Conservation (phyloP, 2,113 vertebrate genomes). For the Irena cyanogastra region DNA sequence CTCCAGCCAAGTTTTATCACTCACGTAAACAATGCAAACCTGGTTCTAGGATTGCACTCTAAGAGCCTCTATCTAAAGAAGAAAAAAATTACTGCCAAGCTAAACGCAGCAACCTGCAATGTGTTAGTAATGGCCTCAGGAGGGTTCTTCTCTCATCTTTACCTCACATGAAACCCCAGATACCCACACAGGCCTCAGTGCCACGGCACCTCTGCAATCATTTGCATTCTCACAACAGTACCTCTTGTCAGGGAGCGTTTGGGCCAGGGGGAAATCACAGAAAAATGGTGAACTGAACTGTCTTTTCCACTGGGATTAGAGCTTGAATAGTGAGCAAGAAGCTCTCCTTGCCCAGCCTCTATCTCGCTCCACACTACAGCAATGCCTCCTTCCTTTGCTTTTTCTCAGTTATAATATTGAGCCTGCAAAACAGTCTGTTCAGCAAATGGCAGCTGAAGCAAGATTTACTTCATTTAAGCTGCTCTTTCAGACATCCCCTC, state of each 20-base stretch:
- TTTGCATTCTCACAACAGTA: not conserved
- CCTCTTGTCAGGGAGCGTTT: not conserved
- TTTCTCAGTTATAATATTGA: not conserved
- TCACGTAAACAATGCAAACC: not conserved
- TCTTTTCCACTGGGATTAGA: not conserved
- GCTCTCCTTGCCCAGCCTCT: not conserved
- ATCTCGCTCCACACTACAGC: not conserved
- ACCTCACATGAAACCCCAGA: not conserved
- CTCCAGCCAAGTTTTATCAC: not conserved
- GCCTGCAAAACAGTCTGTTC: not conserved
- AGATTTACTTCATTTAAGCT: not conserved
- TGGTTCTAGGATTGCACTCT: not conserved
- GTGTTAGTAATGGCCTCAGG: not conserved
- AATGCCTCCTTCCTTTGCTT: not conserved
- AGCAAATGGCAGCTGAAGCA: not conserved
- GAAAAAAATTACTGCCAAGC: not conserved
- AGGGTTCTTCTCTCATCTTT: not conserved
- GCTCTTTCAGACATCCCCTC: not conserved
- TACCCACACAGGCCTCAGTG: not conserved
- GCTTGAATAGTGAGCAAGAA: not conserved
- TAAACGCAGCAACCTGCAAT: not conserved
- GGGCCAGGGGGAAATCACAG: not conserved
- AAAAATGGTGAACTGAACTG: not conserved
- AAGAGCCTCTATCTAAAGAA: not conserved
- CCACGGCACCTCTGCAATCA: not conserved